These are phyloP conservation scores for Temnopleurus reevesii DNA, from an alignment of 53 echinoderm and acorn worm species.

Conservation along the genomic window DNA sequence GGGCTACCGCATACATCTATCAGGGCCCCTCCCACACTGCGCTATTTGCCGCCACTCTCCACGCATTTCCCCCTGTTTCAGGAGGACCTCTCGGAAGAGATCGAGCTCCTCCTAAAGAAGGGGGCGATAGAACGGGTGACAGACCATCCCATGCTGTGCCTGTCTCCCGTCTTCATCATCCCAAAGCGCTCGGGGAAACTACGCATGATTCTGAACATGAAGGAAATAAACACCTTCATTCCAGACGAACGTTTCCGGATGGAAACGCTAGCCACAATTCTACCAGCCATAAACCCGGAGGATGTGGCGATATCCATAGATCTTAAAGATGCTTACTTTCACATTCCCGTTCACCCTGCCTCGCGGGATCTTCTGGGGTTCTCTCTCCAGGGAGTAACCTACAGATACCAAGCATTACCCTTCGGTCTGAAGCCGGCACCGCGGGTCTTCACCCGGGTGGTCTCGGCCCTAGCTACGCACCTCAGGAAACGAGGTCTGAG, in stretches of 20 bases:
- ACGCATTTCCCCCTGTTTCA: no score
- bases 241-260: conserved; percentile 23
- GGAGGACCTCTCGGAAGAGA: background rate
- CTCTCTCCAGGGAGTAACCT: no score
- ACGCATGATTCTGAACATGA: conserved; percentile 40
- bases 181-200: background rate
- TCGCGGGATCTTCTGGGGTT: no score
- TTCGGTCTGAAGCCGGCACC: no score
- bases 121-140: background rate
- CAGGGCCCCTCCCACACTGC: no score
- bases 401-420: no score
- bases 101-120: conserved; percentile 15
- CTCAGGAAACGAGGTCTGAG: conserved; percentile 29
- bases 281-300: background rate
- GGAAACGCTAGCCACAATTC: conserved; percentile 19
- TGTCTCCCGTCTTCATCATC: conserved; percentile 7
- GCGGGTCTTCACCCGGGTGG: background rate
- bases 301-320: conserved; percentile 35
- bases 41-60: no score
- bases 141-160: background rate
- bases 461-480: conserved; percentile 24
- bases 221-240: conserved; percentile 12
- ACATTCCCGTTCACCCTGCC: no score
- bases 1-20: no score
- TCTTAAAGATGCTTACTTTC: background rate